Base-by-base conservation (phyloP, 2,888 invertebrate species). In the Hofmannophila pseudospretella region DNA sequence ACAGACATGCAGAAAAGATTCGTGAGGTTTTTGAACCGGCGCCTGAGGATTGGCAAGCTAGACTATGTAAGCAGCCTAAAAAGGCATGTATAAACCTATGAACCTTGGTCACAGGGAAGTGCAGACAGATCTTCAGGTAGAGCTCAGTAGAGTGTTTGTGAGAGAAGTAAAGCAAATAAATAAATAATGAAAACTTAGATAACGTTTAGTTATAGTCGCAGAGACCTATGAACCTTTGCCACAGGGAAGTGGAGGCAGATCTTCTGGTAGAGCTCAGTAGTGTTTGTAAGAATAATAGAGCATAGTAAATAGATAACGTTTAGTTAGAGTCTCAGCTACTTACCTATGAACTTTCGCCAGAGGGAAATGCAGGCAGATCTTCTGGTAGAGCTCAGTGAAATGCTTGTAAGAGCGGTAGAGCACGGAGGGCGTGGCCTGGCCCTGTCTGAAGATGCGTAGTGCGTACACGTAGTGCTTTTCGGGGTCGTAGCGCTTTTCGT, bases 111-210 rank as follows among this genome's bases (percentile, higher is more conserved):
- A 97, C 88, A 0, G 98, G 97, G 87, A 96, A 98, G 72, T 95
- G 93, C 50, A 95, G 87, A 65, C 96, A 95, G 31, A 99, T 88
- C 84, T 98, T 98, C 74, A 96, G 95, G 72, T 98, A 96, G 40
- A 99, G 92, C 78, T 99, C 99, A 8, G 95, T 94, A 98, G n/a
- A n/a, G 85, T 99, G 99, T 58, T 96, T 95, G 81, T 97, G 99
- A 0, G 97, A 95, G 42, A 99, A 92, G 73, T 97, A 96, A 35
- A 99, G 89, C 62, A 94, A n/a, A n/a, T n/a, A n/a, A n/a, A n/a
- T n/a, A n/a, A n/a, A n/a, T n/a, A n/a, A n/a, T n/a, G n/a, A n/a
- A n/a, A 51, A 97, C 91, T n/a, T n/a, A n/a, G n/a, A n/a, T n/a
- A n/a, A n/a, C n/a, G n/a, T n/a, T n/a, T n/a, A n/a, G n/a, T n/a